A percentile compares a stretch with the other conserved stretches of the same genome.
phyloP scores from a whole-genome alignment of 2,888 invertebrate species.

The Sphinx pinastri region DNA sequence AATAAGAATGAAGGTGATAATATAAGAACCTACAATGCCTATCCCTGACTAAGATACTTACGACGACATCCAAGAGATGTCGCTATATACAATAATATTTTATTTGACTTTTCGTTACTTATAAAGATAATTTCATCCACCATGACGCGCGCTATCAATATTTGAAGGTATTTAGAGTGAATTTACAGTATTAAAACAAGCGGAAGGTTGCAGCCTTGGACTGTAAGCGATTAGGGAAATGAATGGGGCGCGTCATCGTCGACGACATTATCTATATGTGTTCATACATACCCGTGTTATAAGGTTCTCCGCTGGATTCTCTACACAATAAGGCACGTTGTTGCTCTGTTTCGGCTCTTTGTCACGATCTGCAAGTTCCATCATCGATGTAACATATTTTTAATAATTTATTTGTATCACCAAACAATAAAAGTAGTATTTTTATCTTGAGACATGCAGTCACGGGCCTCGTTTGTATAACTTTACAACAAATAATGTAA shows the following conservation, averaged over 20 bases:
- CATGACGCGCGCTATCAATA: too few relatives aligned
- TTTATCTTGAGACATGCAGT: neutral
- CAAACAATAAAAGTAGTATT: neutral
- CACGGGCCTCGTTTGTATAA: neutral
- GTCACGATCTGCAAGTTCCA: slow-evolving; percentile 70
- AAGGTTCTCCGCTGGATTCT: slow-evolving; percentile 79
- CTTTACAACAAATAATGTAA: neutral
- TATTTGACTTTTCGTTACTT: too few relatives aligned
- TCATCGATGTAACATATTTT: slow-evolving; percentile 18
- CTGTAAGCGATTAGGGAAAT: too few relatives aligned
- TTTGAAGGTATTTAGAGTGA: too few relatives aligned
- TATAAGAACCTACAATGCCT: too few relatives aligned
- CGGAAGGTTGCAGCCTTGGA: too few relatives aligned
- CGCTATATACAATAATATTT: neutral
- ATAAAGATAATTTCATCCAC: too few relatives aligned
- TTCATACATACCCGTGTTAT: slow-evolving; percentile 70
- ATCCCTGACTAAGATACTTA: neutral
- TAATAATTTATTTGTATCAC: neutral
- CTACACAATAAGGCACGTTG: slow-evolving; percentile 80
- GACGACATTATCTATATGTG: too few relatives aligned
- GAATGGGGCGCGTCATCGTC: too few relatives aligned
- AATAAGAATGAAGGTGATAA: neutral
- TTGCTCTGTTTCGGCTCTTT: slow-evolving; percentile 64
- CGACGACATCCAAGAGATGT: neutral
- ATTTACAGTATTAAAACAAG: too few relatives aligned